Base-by-base conservation (phyloP, 2,888 invertebrate genomes). In the Clanis bilineata region DNA sequence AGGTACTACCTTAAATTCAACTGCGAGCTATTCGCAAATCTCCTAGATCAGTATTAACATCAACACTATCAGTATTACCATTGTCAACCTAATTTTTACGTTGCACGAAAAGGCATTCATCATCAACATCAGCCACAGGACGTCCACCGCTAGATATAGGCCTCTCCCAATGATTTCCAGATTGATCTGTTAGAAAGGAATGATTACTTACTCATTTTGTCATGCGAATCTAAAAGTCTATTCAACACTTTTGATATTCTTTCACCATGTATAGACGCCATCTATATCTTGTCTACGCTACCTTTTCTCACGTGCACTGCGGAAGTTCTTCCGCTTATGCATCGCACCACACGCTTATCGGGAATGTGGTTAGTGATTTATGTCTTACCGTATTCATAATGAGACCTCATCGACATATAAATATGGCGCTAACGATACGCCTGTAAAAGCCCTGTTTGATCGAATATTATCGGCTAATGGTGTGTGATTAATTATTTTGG, bases 381-480 rank as follows among this genome's bases (percentile, higher is more conserved):
- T 73, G 72, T 65, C 64, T 62, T 63, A 58, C 60, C 72, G 71
- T 71, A 70, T 66, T 69, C 59, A 69, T 82, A 83, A 83, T 79
- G 80, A 81, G 77, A 67, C 70, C 66, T 70, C 66, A 69, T 69
- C 65, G 66, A 70, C 65, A 71, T 72, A 76, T 77, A 78, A 74
- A 78, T 78, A 82, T 74, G 62, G 60, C 57, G 59, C 69, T 71
- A 73, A 73, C 72, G 71, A 72, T 65, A 66, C 56, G 64, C 65
- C 65, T 68, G 67, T 56, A 59, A 56, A 45, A n/a, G 56, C 38
- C 25, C 38, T 22, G 44, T 57, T 57, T 21, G 45, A 15, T 45
- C 12, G 21, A 22, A 10, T 44, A 32, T 23, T 22, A 15, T 32
- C 15, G 21, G 15, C 38, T n/a, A 10, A 45, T 57, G n/a, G 21